Percentiles rank a stretch among this genome's conserved stretches.
phyloP scores from a whole-genome alignment of 2,797 vertebrate species.

The Pitangus sulphuratus region DNA sequence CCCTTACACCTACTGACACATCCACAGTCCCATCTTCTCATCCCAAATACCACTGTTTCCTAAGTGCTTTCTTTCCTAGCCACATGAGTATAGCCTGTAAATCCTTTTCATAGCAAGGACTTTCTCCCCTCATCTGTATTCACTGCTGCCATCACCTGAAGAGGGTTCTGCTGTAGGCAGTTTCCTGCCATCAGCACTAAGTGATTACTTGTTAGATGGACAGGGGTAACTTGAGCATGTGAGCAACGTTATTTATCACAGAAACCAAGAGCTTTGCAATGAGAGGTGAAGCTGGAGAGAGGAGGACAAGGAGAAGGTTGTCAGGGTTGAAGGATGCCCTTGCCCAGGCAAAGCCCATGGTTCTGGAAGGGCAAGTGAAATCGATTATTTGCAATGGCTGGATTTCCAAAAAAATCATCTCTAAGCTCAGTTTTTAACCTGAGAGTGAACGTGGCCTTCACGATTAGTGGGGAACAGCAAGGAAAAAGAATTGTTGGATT shows the following conservation, averaged over 20 bases:
- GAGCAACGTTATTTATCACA: not conserved
- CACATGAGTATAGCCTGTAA: not conserved
- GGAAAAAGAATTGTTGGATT: not conserved
- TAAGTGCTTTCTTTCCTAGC: not conserved
- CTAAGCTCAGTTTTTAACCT: not conserved
- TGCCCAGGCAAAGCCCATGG: not conserved
- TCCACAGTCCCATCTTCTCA: not conserved
- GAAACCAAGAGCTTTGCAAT: not conserved
- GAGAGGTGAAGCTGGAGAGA: not conserved
- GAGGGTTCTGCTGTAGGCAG: not conserved
- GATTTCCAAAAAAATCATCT: not conserved
- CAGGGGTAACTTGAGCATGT: not conserved
- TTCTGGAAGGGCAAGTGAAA: not conserved
- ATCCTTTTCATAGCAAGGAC: not conserved
- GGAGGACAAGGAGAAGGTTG: not conserved
- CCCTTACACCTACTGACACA: not conserved
- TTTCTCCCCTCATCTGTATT: not conserved
- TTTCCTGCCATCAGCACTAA: slow-evolving; percentile 8
- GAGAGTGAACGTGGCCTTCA: not conserved
- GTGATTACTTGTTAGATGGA: not conserved
- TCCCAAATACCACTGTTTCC: not conserved
- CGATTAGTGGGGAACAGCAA: not conserved
- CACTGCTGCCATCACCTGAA: not conserved
- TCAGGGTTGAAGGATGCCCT: not conserved
- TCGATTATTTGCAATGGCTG: not conserved